These are phyloP conservation scores for Pelecanus crispus DNA, from an alignment of 2,113 vertebrate species.

Conservation along the genomic window DNA sequence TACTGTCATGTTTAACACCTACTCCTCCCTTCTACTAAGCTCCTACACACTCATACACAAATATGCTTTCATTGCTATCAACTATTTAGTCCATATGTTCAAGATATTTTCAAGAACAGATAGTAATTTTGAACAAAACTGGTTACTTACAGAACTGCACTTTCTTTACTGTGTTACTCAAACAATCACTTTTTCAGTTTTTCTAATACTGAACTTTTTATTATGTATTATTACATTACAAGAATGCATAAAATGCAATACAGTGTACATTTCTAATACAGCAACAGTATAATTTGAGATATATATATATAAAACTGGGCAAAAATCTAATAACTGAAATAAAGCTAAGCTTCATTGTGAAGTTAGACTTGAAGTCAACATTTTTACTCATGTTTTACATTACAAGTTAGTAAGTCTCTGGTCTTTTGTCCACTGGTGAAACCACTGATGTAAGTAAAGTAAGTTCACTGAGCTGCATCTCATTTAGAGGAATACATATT, in stretches of 20 bases:
- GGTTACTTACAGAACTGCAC: background rate
- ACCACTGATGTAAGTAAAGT: background rate
- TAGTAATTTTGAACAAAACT: background rate
- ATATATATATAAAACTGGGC: background rate
- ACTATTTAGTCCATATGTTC: constrained; percentile 1
- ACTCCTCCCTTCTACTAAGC: constrained; percentile 6
- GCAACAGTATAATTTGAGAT: background rate
- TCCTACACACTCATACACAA: constrained; percentile 24
- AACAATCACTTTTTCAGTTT: background rate
- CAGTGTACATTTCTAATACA: background rate
- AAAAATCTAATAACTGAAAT: background rate
- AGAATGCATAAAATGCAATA: background rate
- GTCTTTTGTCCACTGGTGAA: background rate
- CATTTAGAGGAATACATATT: background rate
- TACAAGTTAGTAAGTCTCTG: background rate
- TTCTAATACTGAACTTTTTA: background rate
- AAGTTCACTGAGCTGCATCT: background rate
- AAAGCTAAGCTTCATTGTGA: background rate
- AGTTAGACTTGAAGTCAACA: background rate
- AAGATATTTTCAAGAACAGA: background rate
- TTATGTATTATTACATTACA: background rate
- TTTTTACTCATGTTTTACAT: background rate
- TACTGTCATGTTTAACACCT: constrained; percentile 40
- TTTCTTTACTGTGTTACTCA: background rate
- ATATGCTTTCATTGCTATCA: background rate